Percentiles rank a stretch among this genome's conserved stretches.
Evolutionary conservation across 2,888 invertebrate species (phyloP).

Genomic region (Panorpa germanica): DNA sequence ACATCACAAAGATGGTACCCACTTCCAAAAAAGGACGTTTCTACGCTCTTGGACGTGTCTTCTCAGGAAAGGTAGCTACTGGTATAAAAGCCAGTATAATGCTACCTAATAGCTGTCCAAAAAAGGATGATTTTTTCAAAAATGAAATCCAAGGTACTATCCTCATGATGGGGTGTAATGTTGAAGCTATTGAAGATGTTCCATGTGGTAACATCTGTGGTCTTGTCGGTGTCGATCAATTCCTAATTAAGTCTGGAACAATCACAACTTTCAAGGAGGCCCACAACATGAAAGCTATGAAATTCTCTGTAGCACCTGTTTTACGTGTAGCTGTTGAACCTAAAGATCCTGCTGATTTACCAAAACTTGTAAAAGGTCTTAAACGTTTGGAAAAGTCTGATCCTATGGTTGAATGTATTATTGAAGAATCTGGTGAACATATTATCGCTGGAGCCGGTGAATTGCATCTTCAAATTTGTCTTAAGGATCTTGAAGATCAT

Average conservation of each 20-base stretch:
- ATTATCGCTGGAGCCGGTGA: conserved; percentile 99
- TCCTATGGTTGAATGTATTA: conserved; percentile 99
- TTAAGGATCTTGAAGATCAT: conserved; percentile 98
- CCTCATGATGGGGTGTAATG: conserved; percentile 99
- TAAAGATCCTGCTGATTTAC: conserved; percentile 96
- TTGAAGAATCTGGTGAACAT: conserved; percentile 98
- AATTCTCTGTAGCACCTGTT: conserved; percentile 98
- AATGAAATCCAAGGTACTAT: conserved; percentile 99
- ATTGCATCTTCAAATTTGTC: conserved; percentile 97
- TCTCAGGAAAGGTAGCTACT: conserved; percentile 85
- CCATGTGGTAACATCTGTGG: conserved; percentile 99
- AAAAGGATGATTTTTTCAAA: conserved; percentile 97
- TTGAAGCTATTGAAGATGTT: conserved; percentile 98
- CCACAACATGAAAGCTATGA: conserved; percentile 99
- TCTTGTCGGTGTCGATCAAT: conserved; percentile 99
- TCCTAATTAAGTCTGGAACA: conserved; percentile 97
- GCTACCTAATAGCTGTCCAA: conserved; percentile 96
- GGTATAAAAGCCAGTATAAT: conserved; percentile 94
- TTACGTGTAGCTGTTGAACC: conserved; percentile 99
- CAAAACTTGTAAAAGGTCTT: conserved; percentile 95
- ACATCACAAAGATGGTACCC: conserved; percentile 99
- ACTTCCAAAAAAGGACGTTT: conserved; percentile 99
- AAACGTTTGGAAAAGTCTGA: conserved; percentile 99
- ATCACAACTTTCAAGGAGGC: conserved; percentile 98
- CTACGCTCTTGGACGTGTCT: conserved; percentile 99